Evolutionary conservation across 2,888 invertebrate species (phyloP).

Genomic region (Resseliella maxima): DNA sequence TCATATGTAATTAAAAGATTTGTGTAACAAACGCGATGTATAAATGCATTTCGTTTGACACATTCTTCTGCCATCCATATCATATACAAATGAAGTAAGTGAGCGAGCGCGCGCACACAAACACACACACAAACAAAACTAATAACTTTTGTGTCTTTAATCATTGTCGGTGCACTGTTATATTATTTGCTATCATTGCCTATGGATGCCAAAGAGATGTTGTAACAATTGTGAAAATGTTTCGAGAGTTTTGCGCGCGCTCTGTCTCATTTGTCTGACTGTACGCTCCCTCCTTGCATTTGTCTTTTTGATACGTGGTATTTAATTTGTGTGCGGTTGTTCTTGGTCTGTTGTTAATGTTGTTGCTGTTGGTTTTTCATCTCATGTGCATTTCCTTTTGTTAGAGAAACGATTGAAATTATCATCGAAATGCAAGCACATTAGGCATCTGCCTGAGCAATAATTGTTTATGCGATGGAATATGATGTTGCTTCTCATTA

Average conservation of each 20-base stretch:
- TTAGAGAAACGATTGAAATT: background rate
- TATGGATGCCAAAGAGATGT: background rate
- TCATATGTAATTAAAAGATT: conserved; percentile 15
- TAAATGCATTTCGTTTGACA: background rate
- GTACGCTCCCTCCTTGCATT: background rate
- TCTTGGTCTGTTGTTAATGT: background rate
- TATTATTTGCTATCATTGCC: background rate
- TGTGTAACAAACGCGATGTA: conserved; percentile 11
- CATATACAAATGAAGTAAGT: background rate
- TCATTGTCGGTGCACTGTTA: background rate
- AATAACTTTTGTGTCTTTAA: background rate
- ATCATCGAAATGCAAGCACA: background rate
- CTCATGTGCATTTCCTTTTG: background rate
- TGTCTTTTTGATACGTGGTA: background rate
- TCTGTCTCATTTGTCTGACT: background rate
- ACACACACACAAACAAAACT: background rate
- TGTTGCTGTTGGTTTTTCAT: background rate
- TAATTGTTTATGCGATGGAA: conserved; percentile 46
- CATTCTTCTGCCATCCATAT: background rate
- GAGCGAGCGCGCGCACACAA: background rate
- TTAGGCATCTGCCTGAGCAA: background rate
- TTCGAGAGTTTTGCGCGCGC: background rate
- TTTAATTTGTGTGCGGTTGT: background rate
- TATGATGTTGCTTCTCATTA: conserved; percentile 44
- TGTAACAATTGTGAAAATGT: background rate